phyloP scores from a whole-genome alignment of 2,797 vertebrate species.

The Synaphobranchus kaupii region DNA sequence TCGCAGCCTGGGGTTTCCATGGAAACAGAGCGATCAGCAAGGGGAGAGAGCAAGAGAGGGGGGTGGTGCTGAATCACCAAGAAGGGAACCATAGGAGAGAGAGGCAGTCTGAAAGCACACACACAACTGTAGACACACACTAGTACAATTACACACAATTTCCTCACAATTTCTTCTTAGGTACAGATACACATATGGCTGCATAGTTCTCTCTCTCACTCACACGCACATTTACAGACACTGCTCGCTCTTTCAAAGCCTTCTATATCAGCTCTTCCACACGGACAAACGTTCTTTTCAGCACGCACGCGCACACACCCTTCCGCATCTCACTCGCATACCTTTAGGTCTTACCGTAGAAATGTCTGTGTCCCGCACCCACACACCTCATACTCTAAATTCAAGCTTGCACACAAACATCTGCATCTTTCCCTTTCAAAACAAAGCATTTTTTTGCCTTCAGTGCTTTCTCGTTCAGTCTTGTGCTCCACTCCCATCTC shows the following conservation, averaged over 20 bases:
- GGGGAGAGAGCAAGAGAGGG: slow-evolving; percentile 39
- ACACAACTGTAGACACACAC: slow-evolving; percentile 22
- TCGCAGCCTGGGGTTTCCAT: slow-evolving; percentile 75
- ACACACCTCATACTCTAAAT: not conserved
- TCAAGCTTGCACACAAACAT: not conserved
- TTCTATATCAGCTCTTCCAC: not conserved
- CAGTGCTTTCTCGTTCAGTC: too few relatives aligned
- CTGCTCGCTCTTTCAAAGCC: not conserved
- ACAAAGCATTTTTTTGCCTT: too few relatives aligned
- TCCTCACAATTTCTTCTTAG: not conserved
- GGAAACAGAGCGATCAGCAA: slow-evolving; percentile 66
- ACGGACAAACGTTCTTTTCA: not conserved
- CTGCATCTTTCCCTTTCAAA: not conserved
- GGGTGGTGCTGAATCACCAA: slow-evolving; percentile 70
- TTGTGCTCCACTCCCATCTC: not conserved
- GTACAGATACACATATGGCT: not conserved
- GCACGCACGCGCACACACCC: not conserved
- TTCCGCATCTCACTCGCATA: not conserved
- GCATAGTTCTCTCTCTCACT: not conserved
- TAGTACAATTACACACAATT: not conserved
- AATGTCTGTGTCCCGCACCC: not conserved
- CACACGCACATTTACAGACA: slow-evolving; percentile 17
- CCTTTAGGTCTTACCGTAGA: not conserved
- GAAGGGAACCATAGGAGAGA: slow-evolving; percentile 57
- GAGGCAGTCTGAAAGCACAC: not conserved